A percentile compares a stretch with the other conserved stretches of the same genome.
Conservation (phyloP, 2,888 invertebrate species). For the Belgica antarctica region DNA sequence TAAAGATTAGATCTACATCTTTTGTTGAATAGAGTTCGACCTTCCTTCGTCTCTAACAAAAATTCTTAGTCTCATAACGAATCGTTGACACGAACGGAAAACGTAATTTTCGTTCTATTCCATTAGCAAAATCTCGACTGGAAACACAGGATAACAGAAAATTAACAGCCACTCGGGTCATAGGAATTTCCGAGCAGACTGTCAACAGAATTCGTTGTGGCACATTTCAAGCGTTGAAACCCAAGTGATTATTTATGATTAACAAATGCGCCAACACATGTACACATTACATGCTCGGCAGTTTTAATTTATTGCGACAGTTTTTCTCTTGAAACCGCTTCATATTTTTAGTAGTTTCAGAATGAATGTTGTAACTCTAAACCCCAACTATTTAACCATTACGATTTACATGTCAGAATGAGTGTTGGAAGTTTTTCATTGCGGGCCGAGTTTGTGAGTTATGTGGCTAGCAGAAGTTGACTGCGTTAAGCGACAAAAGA, state of each 20-base stretch:
- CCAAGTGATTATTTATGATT: conserved; percentile 14
- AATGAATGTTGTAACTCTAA: conserved; percentile 14
- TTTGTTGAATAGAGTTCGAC: too few relatives aligned
- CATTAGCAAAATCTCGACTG: background rate
- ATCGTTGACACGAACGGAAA: too few relatives aligned
- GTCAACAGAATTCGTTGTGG: background rate
- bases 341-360: background rate
- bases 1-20: too few relatives aligned
- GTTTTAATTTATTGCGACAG: conserved; percentile 25
- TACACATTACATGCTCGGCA: background rate
- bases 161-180: background rate
- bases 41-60: too few relatives aligned
- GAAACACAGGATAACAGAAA: background rate
- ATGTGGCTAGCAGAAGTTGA: too few relatives aligned
- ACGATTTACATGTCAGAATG: conserved; percentile 13
- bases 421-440: conserved; percentile 16
- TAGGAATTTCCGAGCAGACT: background rate
- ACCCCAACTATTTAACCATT: conserved; percentile 1
- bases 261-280: conserved; percentile 33
- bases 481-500: too few relatives aligned
- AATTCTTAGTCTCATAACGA: too few relatives aligned
- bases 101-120: too few relatives aligned
- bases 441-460: too few relatives aligned
- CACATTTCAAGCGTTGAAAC: background rate
- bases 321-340: conserved; percentile 10